Evolutionary conservation across 1,140 invertebrate species (phyloP).

Genomic region (Danaus melanippus): DNA sequence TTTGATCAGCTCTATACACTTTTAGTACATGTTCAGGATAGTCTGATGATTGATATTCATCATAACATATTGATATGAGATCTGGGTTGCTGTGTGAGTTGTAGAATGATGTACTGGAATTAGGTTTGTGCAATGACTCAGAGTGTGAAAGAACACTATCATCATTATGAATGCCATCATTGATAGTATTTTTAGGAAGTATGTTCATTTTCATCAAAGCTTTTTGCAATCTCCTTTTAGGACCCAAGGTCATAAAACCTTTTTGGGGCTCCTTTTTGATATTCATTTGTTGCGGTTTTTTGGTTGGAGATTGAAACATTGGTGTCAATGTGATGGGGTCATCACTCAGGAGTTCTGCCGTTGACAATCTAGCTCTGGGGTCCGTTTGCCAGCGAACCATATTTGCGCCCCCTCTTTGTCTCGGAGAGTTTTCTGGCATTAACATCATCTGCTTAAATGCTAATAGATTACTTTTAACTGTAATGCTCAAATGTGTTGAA

Average conservation of each 20-base stretch:
- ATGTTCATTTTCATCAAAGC: constrained; percentile 94
- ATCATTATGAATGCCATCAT: constrained; percentile 75
- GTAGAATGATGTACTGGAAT: constrained; percentile 74
- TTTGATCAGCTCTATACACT: constrained; percentile 96
- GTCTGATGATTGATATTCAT: constrained; percentile 82
- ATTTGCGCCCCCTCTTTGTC: constrained; percentile 75
- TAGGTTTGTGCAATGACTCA: constrained; percentile 65
- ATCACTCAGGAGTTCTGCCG: constrained; percentile 74
- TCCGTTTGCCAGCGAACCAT: constrained; percentile 75
- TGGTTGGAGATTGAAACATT: constrained; percentile 89
- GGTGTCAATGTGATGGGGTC: constrained; percentile 88
- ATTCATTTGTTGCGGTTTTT: constrained; percentile 80
- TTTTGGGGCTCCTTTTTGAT: constrained; percentile 80
- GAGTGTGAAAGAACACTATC: constrained; percentile 70
- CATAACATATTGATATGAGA: constrained; percentile 85
- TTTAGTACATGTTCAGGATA: constrained; percentile 98
- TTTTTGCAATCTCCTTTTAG: constrained; percentile 88
- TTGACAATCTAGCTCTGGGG: constrained; percentile 76
- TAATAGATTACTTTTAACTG: constrained; percentile 97
- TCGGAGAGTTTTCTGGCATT: constrained; percentile 86
- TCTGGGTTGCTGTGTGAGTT: constrained; percentile 95
- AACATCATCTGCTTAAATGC: constrained; percentile 88
- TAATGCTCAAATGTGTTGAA: constrained; percentile 96
- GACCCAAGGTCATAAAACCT: constrained; percentile 90
- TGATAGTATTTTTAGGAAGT: constrained; percentile 88